Base-by-base conservation (phyloP, 2,797 vertebrate species). In the Sibirionetta formosa region DNA sequence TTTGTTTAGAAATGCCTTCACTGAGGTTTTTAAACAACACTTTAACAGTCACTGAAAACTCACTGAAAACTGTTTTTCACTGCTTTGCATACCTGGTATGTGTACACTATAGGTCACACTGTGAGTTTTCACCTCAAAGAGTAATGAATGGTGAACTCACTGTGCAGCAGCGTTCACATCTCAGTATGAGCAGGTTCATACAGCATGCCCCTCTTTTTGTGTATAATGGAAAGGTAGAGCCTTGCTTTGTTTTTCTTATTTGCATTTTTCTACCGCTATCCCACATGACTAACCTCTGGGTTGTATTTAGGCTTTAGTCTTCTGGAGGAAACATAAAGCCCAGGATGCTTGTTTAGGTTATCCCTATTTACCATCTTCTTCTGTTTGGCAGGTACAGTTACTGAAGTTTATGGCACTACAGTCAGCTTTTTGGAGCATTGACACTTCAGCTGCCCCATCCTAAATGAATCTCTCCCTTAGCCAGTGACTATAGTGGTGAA, bases 31-130 rank as follows among this genome's bases (percentile, higher is more conserved):
- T 57, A 69, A 86, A 63, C 20, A 85, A 23, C 3, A 14, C 19
- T 27, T 90, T 82, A 42, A 31, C 9, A 5, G 5, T 90, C 14
- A 66, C 20, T 35, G 42, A 44, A 31, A 89, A 36, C 48, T 53
- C 57, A 78, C 23, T 56, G 36, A 93, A 88, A 83, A 88, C 29
- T 60, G 15, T 16, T 81, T 80, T 86, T 81, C 11, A 33, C 13
- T 31, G 24, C 31, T 27, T 46, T 73, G 29, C 4, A 3, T 40
- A 50, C 3, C 5, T 66, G 31, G 87, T 88, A 38, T 6, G 57
- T 14, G 4, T 11, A 24, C 7, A 9, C 54, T 63, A 51, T 36
- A 14, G 51, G 4, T n/a, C 18, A 26, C 26, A 8, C 9, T 66
- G 22, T 60, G 23, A 0, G 0, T 8, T 78, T 24, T 12, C 29